Conservation (phyloP, 2,113 vertebrate genomes). For the Excalfactoria chinensis region DNA sequence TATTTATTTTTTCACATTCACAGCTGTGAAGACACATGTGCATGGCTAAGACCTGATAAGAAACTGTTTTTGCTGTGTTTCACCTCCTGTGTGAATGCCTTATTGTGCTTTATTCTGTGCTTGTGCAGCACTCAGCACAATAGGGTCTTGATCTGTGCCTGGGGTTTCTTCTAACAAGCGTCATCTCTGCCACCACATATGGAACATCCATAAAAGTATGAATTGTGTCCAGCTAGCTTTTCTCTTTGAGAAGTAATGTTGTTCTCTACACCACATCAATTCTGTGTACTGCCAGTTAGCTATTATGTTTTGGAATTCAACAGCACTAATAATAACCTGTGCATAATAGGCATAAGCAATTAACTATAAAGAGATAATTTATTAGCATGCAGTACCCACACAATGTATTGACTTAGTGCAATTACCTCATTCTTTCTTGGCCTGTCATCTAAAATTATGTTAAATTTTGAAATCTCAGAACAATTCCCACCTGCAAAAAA, state of each 20-base stretch:
- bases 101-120: background rate
- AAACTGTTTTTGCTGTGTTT: background rate
- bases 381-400: background rate
- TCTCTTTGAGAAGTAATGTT: background rate
- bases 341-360: background rate
- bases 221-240: background rate
- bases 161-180: background rate
- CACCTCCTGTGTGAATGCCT: background rate
- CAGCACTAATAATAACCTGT: background rate
- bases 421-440: background rate
- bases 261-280: background rate
- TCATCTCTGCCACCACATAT: accelerated
- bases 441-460: background rate
- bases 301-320: background rate
- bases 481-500: background rate
- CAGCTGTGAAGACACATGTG: accelerated
- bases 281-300: background rate
- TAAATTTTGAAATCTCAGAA: background rate
- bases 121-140: background rate
- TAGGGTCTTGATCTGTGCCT: accelerated
- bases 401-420: accelerated
- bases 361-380: background rate
- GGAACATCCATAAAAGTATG: background rate
- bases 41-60: background rate
- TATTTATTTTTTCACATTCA: background rate